phyloP scores from a whole-genome alignment of 2,888 invertebrate species.

The Tyria jacobaeae region DNA sequence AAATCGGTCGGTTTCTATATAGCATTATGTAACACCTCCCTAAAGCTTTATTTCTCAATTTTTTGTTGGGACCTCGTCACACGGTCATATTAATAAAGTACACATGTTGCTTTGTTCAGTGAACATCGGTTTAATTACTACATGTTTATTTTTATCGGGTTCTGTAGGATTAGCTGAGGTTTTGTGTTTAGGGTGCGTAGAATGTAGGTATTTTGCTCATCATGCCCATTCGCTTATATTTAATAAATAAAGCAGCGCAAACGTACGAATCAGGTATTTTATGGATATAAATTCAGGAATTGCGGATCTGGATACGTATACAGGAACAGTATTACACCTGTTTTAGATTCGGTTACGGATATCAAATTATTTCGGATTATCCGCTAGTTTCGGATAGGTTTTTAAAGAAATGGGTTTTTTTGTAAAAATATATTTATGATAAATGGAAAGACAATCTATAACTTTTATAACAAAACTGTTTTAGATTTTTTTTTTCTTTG shows the following conservation, averaged over 20 bases:
- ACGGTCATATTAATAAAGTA: conserved; percentile 22
- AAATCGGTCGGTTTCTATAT: background rate
- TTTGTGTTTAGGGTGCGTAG: conserved; percentile 10
- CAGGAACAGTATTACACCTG: too few species aligned
- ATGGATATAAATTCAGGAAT: too few species aligned
- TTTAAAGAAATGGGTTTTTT: too few species aligned
- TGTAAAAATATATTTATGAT: too few species aligned
- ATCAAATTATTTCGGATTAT: too few species aligned
- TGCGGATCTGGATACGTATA: too few species aligned
- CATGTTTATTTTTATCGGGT: conserved; percentile 26
- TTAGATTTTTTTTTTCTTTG: too few species aligned
- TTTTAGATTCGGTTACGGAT: too few species aligned
- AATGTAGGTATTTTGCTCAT: background rate
- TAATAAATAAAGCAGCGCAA: background rate
- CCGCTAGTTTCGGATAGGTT: too few species aligned
- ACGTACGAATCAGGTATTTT: too few species aligned
- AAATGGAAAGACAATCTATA: too few species aligned
- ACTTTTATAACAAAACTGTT: too few species aligned
- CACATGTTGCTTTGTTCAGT: conserved; percentile 26
- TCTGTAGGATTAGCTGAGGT: conserved; percentile 20
- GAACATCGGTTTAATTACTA: conserved; percentile 29
- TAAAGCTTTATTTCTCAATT: conserved; percentile 17
- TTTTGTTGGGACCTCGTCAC: conserved; percentile 19
- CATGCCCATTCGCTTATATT: background rate
- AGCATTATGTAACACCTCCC: conserved; percentile 1